phyloP scores from a whole-genome alignment of 2,888 invertebrate genomes.

The Diarsia mendica region DNA sequence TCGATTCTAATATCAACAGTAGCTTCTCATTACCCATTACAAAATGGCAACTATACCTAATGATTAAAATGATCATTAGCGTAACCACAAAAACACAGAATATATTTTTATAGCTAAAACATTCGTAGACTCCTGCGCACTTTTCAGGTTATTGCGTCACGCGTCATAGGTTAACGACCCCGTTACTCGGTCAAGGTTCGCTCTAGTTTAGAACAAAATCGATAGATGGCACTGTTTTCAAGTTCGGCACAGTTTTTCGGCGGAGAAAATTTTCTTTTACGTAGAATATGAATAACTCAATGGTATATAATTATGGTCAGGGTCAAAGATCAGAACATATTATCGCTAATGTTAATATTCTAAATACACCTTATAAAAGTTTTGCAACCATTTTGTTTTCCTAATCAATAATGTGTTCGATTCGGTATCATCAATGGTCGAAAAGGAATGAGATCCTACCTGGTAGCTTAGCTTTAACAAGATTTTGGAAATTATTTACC shows the following conservation, averaged over 20 bases:
- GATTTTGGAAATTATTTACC: background rate
- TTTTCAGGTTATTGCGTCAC: slow-evolving; percentile 63
- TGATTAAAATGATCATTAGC: slow-evolving; percentile 27
- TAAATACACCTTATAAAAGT: slow-evolving; percentile 12
- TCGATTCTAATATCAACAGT: background rate
- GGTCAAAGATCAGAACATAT: no score
- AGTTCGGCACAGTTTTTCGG: no score
- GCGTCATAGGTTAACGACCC: slow-evolving; percentile 56
- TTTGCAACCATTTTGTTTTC: slow-evolving; percentile 3
- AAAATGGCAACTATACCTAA: slow-evolving; percentile 25
- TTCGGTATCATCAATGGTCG: background rate
- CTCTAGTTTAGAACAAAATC: slow-evolving; percentile 37
- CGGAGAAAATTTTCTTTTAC: background rate
- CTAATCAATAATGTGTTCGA: background rate
- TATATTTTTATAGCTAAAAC: slow-evolving; percentile 51
- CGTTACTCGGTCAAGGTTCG: slow-evolving; percentile 68
- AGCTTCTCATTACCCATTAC: slow-evolving; percentile 1
- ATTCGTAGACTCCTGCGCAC: slow-evolving; percentile 55
- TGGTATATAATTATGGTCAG: background rate
- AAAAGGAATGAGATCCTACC: background rate
- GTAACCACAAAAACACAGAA: slow-evolving; percentile 9
- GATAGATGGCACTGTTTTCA: slow-evolving; percentile 60
- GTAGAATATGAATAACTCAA: background rate
- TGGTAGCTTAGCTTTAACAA: background rate
- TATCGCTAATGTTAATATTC: background rate